Evolutionary conservation across 37 sponge, comb jelly and placozoan species (phyloP).

Genomic region (Aphrocallistes beatrix): DNA sequence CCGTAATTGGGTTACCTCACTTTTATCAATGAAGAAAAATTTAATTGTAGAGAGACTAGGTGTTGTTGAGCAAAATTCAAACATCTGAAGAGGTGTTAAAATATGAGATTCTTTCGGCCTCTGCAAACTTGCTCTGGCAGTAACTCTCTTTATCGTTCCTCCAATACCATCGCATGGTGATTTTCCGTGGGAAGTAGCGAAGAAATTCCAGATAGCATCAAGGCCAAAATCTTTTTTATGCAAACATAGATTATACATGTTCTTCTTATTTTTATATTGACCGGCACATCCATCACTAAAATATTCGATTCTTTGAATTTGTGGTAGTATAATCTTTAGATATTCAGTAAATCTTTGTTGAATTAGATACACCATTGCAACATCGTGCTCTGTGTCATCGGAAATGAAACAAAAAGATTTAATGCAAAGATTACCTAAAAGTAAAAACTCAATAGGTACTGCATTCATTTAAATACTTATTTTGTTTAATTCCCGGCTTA

Average conservation of each 20-base stretch:
- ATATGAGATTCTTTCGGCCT: slow-evolving; percentile 34
- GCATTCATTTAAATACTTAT: too few relatives aligned
- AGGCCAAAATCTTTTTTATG: slow-evolving; percentile 41
- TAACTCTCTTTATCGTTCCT: slow-evolving; percentile 30
- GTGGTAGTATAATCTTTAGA: too few relatives aligned
- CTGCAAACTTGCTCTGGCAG: slow-evolving; percentile 41
- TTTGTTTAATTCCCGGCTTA: too few relatives aligned
- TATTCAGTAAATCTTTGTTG: too few relatives aligned
- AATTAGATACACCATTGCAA: neutral
- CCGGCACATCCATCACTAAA: neutral
- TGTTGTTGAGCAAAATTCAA: slow-evolving; percentile 32
- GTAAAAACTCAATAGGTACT: too few relatives aligned
- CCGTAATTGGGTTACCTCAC: too few relatives aligned
- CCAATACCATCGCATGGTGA: slow-evolving; percentile 39
- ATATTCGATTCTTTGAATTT: neutral
- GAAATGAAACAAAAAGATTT: neutral
- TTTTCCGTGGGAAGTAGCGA: slow-evolving; percentile 48
- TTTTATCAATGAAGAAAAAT: too few relatives aligned
- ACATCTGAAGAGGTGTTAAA: slow-evolving; percentile 36
- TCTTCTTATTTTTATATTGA: slow-evolving; percentile 35
- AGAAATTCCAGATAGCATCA: slow-evolving; percentile 37
- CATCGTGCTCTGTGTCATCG: neutral
- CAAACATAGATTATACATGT: slow-evolving; percentile 32
- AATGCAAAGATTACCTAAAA: too few relatives aligned
- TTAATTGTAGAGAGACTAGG: too few relatives aligned